Percentiles rank a stretch among this genome's conserved stretches.
Conservation (phyloP, 2,113 vertebrate species). For the Platysternon megacephalum region DNA sequence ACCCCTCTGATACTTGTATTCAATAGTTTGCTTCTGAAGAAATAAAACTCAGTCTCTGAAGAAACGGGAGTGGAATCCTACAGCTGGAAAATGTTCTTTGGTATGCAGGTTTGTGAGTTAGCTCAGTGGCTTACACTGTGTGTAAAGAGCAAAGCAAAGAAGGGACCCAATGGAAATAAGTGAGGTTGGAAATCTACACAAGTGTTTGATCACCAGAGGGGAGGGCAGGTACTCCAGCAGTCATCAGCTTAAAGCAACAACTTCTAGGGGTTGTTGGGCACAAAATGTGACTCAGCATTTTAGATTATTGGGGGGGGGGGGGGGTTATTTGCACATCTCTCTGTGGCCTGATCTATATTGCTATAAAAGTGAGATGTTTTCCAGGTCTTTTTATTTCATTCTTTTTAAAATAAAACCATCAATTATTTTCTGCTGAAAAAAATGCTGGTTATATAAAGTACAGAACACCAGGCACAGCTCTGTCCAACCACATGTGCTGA, state of each 20-base stretch:
- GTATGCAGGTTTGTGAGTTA: not conserved
- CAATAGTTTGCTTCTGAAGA: not conserved
- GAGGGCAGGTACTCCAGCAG: not conserved
- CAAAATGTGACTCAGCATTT: not conserved
- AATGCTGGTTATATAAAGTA: not conserved
- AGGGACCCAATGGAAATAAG: not conserved
- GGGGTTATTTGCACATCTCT: not conserved
- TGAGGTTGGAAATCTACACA: not conserved
- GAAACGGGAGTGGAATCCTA: not conserved
- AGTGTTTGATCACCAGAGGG: not conserved
- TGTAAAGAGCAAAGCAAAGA: not conserved
- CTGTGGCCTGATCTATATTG: not conserved
- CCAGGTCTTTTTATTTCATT: not conserved
- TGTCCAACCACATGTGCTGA: slow-evolving; percentile 1
- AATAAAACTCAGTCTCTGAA: not conserved
- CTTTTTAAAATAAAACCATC: not conserved
- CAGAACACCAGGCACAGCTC: not conserved
- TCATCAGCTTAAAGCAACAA: not conserved
- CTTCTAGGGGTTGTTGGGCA: not conserved
- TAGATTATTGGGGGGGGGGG: not conserved
- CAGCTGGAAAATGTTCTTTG: not conserved
- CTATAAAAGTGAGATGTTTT: not conserved
- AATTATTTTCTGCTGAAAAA: slow-evolving; percentile 7
- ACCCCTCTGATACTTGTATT: no score
- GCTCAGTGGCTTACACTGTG: not conserved